A percentile compares a stretch with the other conserved stretches of the same genome.
Evolutionary conservation across 1,140 invertebrate species (phyloP).

Genomic region (Aradophagus sp.): DNA sequence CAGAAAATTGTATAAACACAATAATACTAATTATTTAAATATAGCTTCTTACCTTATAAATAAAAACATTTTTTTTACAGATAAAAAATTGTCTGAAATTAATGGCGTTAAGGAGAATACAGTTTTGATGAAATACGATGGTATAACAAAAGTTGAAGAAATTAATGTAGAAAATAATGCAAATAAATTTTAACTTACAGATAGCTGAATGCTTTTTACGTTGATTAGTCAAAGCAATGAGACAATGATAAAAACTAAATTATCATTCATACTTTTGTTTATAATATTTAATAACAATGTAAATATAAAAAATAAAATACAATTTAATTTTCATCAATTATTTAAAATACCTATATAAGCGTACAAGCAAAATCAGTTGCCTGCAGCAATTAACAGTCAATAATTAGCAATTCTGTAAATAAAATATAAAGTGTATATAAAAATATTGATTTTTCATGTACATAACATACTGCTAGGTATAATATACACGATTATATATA

Average conservation of each 20-base stretch:
- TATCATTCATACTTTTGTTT: not conserved
- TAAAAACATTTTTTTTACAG: no score
- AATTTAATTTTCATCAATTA: conserved; percentile 11
- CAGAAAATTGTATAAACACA: not conserved
- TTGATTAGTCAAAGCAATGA: no score
- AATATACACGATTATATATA: not conserved
- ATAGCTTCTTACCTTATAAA: no score
- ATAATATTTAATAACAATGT: conserved; percentile 4
- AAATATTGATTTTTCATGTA: conserved; percentile 3
- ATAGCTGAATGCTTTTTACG: no score
- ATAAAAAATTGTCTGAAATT: not conserved
- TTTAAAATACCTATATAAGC: conserved; percentile 19
- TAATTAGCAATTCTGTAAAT: conserved; percentile 10
- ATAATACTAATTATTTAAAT: no score
- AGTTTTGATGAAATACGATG: not conserved
- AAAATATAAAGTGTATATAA: no score
- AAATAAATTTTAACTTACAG: not conserved
- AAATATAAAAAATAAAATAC: conserved; percentile 23
- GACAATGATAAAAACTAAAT: no score
- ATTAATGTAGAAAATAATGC: not conserved
- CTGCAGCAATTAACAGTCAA: not conserved
- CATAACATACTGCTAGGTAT: not conserved
- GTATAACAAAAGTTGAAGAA: not conserved
- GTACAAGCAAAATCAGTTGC: no score
- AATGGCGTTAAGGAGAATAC: no score